Conservation (phyloP, 2,888 invertebrate species). For the Acleris cristana region DNA sequence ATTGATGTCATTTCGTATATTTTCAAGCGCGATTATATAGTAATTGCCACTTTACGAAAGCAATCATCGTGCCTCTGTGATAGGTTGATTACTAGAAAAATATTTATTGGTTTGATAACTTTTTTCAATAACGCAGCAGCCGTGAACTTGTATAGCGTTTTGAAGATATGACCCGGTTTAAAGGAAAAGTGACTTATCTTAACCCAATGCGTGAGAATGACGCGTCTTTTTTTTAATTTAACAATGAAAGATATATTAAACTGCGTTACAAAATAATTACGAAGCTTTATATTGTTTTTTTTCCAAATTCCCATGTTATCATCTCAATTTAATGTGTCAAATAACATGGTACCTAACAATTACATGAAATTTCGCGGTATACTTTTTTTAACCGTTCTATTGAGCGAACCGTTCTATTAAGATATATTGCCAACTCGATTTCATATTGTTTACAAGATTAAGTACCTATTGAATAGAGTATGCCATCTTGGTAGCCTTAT, state of each 20-base stretch:
- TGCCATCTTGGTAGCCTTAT: too few species aligned
- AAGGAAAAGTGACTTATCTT: neutral
- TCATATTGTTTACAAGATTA: too few species aligned
- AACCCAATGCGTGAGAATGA: too few species aligned
- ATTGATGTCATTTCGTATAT: conserved; percentile 65
- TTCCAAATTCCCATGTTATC: neutral
- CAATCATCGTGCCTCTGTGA: conserved; percentile 68
- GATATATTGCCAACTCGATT: too few species aligned
- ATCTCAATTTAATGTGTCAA: too few species aligned
- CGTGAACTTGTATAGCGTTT: neutral
- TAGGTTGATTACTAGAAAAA: conserved; percentile 74
- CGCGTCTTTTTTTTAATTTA: too few species aligned
- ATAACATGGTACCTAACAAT: too few species aligned
- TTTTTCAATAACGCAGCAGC: neutral
- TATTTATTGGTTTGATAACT: conserved; percentile 65
- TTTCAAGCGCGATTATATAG: conserved; percentile 67
- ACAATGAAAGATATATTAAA: conserved; percentile 3
- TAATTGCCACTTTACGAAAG: conserved; percentile 55
- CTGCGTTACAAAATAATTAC: conserved; percentile 1
- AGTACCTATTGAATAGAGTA: too few species aligned
- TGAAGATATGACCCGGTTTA: neutral
- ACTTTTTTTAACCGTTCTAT: too few species aligned
- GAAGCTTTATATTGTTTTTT: neutral
- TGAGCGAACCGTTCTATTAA: too few species aligned
- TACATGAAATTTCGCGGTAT: too few species aligned